Conservation (phyloP, 2,888 invertebrate species). For the Scotopteryx bipunctaria region DNA sequence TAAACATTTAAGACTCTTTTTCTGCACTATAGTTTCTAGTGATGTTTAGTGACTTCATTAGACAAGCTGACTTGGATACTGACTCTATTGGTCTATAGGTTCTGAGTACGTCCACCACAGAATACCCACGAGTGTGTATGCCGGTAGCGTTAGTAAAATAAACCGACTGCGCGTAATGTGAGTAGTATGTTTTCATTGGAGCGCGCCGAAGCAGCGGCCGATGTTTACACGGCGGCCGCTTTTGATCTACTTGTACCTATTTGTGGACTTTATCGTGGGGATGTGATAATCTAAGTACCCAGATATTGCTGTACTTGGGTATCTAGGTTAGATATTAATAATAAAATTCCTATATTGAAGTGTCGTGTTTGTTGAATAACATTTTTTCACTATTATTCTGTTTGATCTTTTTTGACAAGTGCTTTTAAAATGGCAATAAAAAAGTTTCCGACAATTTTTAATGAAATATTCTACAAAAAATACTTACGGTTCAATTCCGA, state of each 20-base stretch:
- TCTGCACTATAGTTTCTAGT: no score
- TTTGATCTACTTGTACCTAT: conserved; percentile 34
- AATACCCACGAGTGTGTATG: conserved; percentile 6
- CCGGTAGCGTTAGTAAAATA: conserved; percentile 37
- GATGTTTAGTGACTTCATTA: no score
- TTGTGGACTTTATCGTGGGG: conserved; percentile 24
- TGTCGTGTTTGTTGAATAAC: no score
- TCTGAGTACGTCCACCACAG: conserved; percentile 11
- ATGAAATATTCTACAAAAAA: no score
- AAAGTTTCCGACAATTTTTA: no score
- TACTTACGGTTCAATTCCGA: no score
- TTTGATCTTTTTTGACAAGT: no score
- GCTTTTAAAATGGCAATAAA: no score
- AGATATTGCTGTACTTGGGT: conserved; percentile 8
- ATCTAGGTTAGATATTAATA: conserved; percentile 6
- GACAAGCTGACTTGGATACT: no score
- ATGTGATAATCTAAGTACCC: conserved; percentile 23
- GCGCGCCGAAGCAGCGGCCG: conserved; percentile 17
- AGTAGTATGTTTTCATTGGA: conserved; percentile 33
- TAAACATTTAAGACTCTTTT: no score
- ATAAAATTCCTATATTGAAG: no score
- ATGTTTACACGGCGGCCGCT: conserved; percentile 36
- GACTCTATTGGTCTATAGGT: not conserved
- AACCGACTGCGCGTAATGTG: conserved; percentile 30
- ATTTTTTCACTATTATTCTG: no score